Base-by-base conservation (phyloP, 2,888 invertebrate species). In the Eilema griseolum region DNA sequence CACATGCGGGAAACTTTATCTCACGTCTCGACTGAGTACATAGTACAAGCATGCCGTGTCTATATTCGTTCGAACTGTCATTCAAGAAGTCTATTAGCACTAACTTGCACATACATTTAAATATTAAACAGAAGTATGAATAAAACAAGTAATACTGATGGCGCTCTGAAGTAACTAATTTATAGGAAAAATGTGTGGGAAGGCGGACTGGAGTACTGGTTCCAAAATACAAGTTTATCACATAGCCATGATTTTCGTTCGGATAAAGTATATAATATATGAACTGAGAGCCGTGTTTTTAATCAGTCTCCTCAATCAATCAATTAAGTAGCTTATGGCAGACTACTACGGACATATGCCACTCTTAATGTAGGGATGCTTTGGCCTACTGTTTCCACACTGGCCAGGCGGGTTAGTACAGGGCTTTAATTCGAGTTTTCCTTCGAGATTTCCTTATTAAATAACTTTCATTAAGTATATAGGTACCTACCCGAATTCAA, bases 11-110 rank as follows among this genome's bases (percentile, higher is more conserved):
- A 63, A 66, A 56, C 66, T 78, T 76, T 78, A 82, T 82, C 78
- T 76, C 74, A 70, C 67, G 72, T 78, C 41, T 68, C 24, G 56
- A 59, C 37, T 82, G 74, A 79, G 80, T 61, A 52, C 73, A 78
- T 74, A 10, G 14, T 24, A 20, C 12, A 26, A 67, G 72, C 70
- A 82, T 81, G 81, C 69, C 67, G 60, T 69, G 69, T 57, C 70
- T 72, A 74, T 76, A 61, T 67, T 64, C 37, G 61, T 31, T 71
- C 20, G 41, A 57, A 78, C 69, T 74, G 72, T 81, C 67, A 70
- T 73, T 77, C 66, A 75, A 69, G 66, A 67, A 64, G 28, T 57
- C 10, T 41, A 28, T 23, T 46, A 37, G 33, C 33, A 12, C 33
- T 11, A n/a, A 52, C 52, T 52, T 2, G 52, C 8, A n/a, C n/a